Percentiles rank a stretch among this genome's conserved stretches.
Conservation (phyloP, 2,888 invertebrate genomes). For the Elmis aenea region DNA sequence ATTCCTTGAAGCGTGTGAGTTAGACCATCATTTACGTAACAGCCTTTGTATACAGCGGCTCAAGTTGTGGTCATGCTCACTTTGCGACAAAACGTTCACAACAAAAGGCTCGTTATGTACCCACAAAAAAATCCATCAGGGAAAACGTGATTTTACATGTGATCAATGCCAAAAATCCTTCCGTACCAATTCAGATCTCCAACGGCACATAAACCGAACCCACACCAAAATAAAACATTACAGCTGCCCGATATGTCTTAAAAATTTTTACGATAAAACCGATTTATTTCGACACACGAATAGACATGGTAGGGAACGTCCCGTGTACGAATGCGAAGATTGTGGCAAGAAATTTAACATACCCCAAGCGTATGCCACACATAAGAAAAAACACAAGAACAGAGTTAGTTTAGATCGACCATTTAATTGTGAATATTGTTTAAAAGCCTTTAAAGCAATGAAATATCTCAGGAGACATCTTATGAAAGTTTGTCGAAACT, state of each 20-base stretch:
- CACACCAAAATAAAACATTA: constrained; percentile 41
- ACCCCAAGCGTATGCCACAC: constrained; percentile 5
- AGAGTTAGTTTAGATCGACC: constrained; percentile 1
- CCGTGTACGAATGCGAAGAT: constrained; percentile 4
- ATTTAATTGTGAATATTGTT: constrained; percentile 3
- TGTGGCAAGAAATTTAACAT: constrained; percentile 4
- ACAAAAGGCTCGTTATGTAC: constrained; percentile 8
- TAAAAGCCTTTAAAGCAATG: constrained; percentile 3
- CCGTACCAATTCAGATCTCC: constrained; percentile 8
- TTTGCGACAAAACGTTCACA: constrained; percentile 7
- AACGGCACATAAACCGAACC: constrained; percentile 7
- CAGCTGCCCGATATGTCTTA: constrained; percentile 4
- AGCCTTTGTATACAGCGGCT: constrained; percentile 4
- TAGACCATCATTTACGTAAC: constrained; percentile 6
- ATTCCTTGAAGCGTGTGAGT: neutral
- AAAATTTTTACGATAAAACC: constrained; percentile 6
- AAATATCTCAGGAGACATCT: constrained; percentile 4
- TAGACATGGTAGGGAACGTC: constrained; percentile 3
- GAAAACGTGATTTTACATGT: constrained; percentile 8
- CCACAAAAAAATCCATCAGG: constrained; percentile 12
- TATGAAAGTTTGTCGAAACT: constrained; percentile 2
- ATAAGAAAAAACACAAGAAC: constrained; percentile 3
- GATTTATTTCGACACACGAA: constrained; percentile 4
- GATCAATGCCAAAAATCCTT: constrained; percentile 13
- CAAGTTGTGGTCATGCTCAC: constrained; percentile 3